Conservation (phyloP, 2,888 invertebrate species). For the Hermodice carunculata region DNA sequence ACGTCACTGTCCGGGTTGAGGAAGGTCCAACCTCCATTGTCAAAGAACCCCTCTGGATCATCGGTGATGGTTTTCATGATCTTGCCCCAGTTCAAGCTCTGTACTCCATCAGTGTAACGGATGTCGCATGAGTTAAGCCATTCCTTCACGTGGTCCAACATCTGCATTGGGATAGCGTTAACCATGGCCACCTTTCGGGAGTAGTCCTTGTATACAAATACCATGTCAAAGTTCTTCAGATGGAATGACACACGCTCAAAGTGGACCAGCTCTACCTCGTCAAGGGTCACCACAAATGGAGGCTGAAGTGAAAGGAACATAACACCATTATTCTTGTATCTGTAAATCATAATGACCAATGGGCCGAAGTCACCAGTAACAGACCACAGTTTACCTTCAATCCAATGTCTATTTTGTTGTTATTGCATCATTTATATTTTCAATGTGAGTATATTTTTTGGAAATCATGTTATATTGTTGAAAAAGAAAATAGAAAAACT, state of each 20-base stretch:
- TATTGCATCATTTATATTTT: no score
- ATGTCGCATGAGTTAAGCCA: slow-evolving; percentile 99
- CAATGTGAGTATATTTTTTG: no score
- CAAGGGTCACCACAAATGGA: slow-evolving; percentile 97
- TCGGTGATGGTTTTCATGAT: slow-evolving; percentile 99
- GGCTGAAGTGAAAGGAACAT: slow-evolving; percentile 74
- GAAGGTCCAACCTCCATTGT: slow-evolving; percentile 98
- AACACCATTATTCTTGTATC: background rate
- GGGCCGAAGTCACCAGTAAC: no score
- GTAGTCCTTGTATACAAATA: slow-evolving; percentile 99
- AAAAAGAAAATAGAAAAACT: background rate
- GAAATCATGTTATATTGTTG: no score
- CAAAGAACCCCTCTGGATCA: slow-evolving; percentile 98
- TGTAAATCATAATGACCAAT: no score
- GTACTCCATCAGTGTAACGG: slow-evolving; percentile 97
- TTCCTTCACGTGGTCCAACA: slow-evolving; percentile 99
- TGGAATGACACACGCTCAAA: slow-evolving; percentile 99
- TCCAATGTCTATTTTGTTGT: no score
- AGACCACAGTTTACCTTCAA: no score
- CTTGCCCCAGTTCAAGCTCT: slow-evolving; percentile 98
- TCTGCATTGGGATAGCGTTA: slow-evolving; percentile 99
- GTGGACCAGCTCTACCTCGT: slow-evolving; percentile 97
- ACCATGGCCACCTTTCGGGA: slow-evolving; percentile 94
- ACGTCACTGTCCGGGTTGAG: slow-evolving; percentile 88
- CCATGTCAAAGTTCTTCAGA: slow-evolving; percentile 99